Evolutionary conservation across 2,888 invertebrate genomes (phyloP), one percentile per base, ranked within the genome.

Genomic region (Diarsia brunnea): DNA sequence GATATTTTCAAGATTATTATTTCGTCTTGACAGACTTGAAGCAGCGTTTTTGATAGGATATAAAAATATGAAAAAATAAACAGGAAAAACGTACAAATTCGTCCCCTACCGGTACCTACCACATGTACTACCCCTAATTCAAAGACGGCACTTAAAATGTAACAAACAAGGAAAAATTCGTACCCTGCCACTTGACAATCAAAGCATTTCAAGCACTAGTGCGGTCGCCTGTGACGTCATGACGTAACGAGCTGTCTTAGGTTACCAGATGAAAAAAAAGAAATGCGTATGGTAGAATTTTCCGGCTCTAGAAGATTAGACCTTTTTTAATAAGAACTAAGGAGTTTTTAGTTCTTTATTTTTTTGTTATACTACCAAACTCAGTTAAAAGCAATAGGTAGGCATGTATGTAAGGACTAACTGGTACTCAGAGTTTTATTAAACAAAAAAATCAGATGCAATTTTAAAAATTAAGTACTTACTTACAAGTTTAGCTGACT

Each of bases 111-210:
- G 31, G 21, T 27, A 72, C 58, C 66, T 79, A 60, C 61, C 68
- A 64, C 63, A 60, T 65, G 64, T 61, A 66, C 58, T 53, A 43
- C 66, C 84, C 74, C 63, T 80, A 72, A 84, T 75, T 84, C 81
- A 82, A 82, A 84, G 84, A 51, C 65, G 61, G 68, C 24, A 74
- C 81, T 83, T 79, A 77, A 45, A 81, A 64, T 75, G 80, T 84
- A 82, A 82, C 81, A 80, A 80, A 84, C 80, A 80, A 80, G 82
- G 84, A 80, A 71, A 55, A 84, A 72, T 69, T 84, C 65, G 74
- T 80, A 43, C 64, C 81, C 68, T 51, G 38, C 45, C 69, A 69
- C 84, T 82, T 72, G 69, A 60, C 27, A 75, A 84, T 84, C 84
- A 82, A 84, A 82, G 84, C 75, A 45, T 61, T 76, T 76, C 61